Conservation (phyloP, 2,888 invertebrate species). For the Unio delphinus region DNA sequence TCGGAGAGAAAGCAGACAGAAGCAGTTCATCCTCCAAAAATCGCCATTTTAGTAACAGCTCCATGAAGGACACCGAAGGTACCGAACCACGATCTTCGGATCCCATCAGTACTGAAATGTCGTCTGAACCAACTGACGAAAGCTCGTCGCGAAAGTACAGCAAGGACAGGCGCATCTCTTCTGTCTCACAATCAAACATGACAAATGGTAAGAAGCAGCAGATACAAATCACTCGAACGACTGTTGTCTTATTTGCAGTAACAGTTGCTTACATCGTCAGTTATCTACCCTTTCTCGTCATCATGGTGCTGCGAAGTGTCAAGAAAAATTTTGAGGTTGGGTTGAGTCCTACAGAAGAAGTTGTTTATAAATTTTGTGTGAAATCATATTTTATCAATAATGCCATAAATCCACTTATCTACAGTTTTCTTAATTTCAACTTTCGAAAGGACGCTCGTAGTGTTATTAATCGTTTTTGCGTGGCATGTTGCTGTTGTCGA, state of each 20-base stretch:
- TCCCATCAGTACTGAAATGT: slow-evolving; percentile 57
- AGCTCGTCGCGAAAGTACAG: slow-evolving; percentile 14
- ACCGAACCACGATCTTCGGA: slow-evolving; percentile 35
- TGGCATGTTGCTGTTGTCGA: slow-evolving; percentile 41
- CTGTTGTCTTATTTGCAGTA: slow-evolving; percentile 61
- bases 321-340: slow-evolving; percentile 56
- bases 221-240: slow-evolving; percentile 58
- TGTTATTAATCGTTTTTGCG: slow-evolving; percentile 35
- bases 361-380: slow-evolving; percentile 60
- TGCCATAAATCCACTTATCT: slow-evolving; percentile 64
- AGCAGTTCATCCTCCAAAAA: slow-evolving; percentile 20
- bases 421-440: slow-evolving; percentile 62
- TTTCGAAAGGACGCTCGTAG: slow-evolving; percentile 57
- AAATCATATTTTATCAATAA: slow-evolving; percentile 66
- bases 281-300: slow-evolving; percentile 60
- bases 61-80: slow-evolving; percentile 20
- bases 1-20: slow-evolving; percentile 35
- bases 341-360: slow-evolving; percentile 50
- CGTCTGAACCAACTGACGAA: slow-evolving; percentile 48
- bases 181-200: slow-evolving; percentile 27
- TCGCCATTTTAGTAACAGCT: slow-evolving; percentile 36
- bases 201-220: slow-evolving; percentile 29
- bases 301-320: slow-evolving; percentile 58
- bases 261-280: slow-evolving; percentile 61
- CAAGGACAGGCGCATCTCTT: slow-evolving; percentile 34